Evolutionary conservation across 1,140 invertebrate species (phyloP), one percentile per base, ranked within the genome.

Genomic region (Zaprionus camerounensis): DNA sequence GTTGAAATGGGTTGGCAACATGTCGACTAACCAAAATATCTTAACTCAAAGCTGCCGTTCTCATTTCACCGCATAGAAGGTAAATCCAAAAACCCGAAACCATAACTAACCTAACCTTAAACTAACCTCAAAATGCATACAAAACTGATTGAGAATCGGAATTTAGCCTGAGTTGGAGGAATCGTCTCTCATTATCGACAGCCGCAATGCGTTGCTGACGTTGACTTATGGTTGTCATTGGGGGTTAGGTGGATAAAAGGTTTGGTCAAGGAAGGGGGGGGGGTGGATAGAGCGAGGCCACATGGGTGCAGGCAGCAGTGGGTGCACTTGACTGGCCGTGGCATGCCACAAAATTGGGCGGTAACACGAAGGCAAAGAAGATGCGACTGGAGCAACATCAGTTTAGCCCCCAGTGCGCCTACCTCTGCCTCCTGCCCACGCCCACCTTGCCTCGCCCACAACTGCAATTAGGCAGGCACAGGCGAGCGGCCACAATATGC

Each of bases 381-480:
- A 56, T 69, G 38, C 55, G 49, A 28, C 20, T 51, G 46, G 41
- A n/a, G 15, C 38, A 41, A 7, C n/a, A 41, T 34, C 31, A 9
- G 31, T 9, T 3, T 0, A 2, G 3, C 9, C 31, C 15, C 38
- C 15, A 6, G 15, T 41, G 38, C 15, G 13, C 5, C 15, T 41
- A 2, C 38, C 4, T 15, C 12, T 12, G 12, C 13, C 38, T 15
- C 0, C 13, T 41, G 5, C 36, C 26, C 26, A 26, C 15, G 13
- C 2, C 15, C 41, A 44, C 15, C n/a, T 44, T 44, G n/a, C n/a
- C n/a, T 0, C 41, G 31, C 67, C 44, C 58, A 38, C 67, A 56
- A 49, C 31, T 63, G 59, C 59, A 71, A 75, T 71, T 75, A 71
- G 53, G 68, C 24, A 53, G 49, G 41, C 34, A 44, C 41, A 76